Evolutionary conservation across 1,140 invertebrate species (phyloP), one percentile per base, ranked within the genome.

Genomic region (Ericerus pela): DNA sequence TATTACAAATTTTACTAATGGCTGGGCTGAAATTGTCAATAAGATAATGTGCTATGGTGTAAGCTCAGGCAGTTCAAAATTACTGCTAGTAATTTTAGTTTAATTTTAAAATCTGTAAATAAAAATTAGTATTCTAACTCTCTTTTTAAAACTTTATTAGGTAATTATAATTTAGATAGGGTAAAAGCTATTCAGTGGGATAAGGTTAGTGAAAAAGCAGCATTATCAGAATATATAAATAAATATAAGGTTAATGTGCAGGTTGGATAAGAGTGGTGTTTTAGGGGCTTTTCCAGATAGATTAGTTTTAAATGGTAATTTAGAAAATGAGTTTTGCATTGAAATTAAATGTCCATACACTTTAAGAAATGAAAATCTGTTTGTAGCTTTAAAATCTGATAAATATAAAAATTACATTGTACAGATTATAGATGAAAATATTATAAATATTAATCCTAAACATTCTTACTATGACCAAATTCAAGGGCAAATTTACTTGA

Each of bases 301-400:
- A 3, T 3, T 55, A 22, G 20, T 55, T 11, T n/a, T 8, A 10
- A 22, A 43, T 8, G 8, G 8, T 10, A n/a, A n/a, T 33, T 8
- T 8, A n/a, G 52, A 30, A n/a, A 6, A 4, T 3, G 16, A 55
- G 16, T 18, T 3, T 24, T 3, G 36, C 4, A 14, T 55, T 3
- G 53, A 55, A 22, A 22, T 55, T 6, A 55, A 55, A 37, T 55
- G 53, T 24, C 53, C 53, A 10, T 55, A 55, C 53, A 55, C 36
- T 22, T 27, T 3, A 2, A 36, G 20, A 10, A 37, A 37, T 11
- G 14, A 18, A 5, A 20, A 36, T 37, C n/a, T 36, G 22, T 14
- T 22, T 8, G 30, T 11, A 55, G 18, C 26, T 11, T 24, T 55
- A 8, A 22, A 36, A 20, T 22, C 20, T n/a, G 52, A 54, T 10